phyloP scores from a whole-genome alignment of 1,140 invertebrate species.

The Drosophila sechellia region DNA sequence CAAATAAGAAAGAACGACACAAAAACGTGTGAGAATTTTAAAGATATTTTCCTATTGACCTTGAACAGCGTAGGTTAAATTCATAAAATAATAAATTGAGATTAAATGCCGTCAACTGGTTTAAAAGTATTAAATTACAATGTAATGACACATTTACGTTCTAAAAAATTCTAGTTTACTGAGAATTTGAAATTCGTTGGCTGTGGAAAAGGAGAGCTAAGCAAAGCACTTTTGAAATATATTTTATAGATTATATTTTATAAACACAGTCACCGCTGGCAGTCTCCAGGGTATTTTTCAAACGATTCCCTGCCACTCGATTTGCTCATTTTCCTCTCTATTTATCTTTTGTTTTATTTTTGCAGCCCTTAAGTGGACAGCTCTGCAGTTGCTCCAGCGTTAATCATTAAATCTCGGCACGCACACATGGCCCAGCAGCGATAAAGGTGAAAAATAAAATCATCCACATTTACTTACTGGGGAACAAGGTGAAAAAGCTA shows the following conservation, averaged over 20 bases:
- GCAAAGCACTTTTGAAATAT: no score
- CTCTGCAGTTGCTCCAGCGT: slow-evolving; percentile 46
- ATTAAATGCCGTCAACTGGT: neutral
- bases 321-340: slow-evolving; percentile 16
- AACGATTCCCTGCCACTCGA: neutral
- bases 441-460: slow-evolving; percentile 52
- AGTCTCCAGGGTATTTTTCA: slow-evolving; percentile 9
- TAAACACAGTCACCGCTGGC: no score
- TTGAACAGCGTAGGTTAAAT: neutral
- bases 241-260: no score
- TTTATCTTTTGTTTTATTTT: slow-evolving; percentile 41
- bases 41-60: neutral
- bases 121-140: neutral
- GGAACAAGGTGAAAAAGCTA: slow-evolving; percentile 61
- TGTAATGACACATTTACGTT: neutral
- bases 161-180: no score
- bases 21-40: neutral
- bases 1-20: neutral
- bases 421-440: slow-evolving; percentile 54
- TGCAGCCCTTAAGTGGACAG: slow-evolving; percentile 57
- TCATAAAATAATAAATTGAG: neutral
- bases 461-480: slow-evolving; percentile 20
- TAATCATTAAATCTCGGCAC: slow-evolving; percentile 77
- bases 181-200: no score
- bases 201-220: no score